Evolutionary conservation across 53 echinoderm and acorn worm species (phyloP), one percentile per base, ranked within the genome.

Genomic region (Pentamera pediparva): DNA sequence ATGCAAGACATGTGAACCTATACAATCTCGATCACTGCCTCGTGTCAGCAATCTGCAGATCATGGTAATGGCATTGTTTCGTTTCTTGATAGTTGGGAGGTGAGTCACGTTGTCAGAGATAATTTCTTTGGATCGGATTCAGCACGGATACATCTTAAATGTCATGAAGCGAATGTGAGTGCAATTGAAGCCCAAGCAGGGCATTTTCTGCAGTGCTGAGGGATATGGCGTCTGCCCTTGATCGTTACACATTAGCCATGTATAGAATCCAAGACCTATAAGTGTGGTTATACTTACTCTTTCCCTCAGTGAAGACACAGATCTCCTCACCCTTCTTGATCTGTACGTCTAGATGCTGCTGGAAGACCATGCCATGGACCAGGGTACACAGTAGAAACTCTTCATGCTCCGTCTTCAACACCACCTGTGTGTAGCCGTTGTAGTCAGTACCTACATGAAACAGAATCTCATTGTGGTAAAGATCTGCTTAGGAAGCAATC

Each of bases 341-440:
- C 48, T 62, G 25, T 13, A 61, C 48, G 62, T 77, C 77, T 28
- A 77, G 62, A 6, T 3, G 61, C 48, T 77, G 77, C 32, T 77
- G 77, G 48, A 61, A 77, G 5, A 77, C 37, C 32, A 77, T 39
- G 32, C 77, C 77, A 47, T 61, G 77, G 25, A 48, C 61, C 48
- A 77, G 33, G 0, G 77, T 77, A 35, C 61, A 77, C 32, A 72
- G 73, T 37, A 72, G 34, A 38, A 53, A 54, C 54, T 72, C 73
- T 4, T 26, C 52, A 8, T 6, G 24, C 1, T 29, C 73, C 54
- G 73, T 53, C 54, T 54, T 72, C 3, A 72, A 38, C 73, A 72
- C 35, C 54, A 72, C 73, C 55, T 72, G 73, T 26, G 73, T 53
- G 55, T 72, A 72, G 13, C 73, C 73, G 9, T 35, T 72, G 33